phyloP scores from a whole-genome alignment of 2,797 vertebrate species.

The Mus spretus region DNA sequence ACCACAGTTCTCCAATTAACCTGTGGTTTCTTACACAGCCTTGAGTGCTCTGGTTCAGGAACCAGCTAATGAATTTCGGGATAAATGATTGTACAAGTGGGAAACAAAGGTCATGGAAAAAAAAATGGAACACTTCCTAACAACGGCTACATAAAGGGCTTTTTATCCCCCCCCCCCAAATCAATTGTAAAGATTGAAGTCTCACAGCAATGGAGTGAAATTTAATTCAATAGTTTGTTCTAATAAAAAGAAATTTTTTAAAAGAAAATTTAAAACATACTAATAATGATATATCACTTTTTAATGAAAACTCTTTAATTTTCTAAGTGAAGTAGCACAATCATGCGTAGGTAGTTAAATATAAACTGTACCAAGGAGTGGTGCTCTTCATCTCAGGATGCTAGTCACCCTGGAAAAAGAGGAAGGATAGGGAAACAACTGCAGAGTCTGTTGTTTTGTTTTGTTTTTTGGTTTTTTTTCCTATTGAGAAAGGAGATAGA shows the following conservation, averaged over 20 bases:
- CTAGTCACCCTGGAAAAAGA: not conserved
- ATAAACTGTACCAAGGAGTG: not conserved
- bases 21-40: slow-evolving; percentile 66
- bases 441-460: not conserved
- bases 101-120: slow-evolving; percentile 81
- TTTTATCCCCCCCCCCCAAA: slow-evolving; percentile 53
- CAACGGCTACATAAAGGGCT: slow-evolving; percentile 71
- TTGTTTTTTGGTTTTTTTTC: not conserved
- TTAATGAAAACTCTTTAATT: slow-evolving; percentile 53
- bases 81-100: slow-evolving; percentile 80
- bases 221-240: slow-evolving; percentile 60
- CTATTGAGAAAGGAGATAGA: not conserved
- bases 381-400: not conserved
- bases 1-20: slow-evolving; percentile 83
- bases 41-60: slow-evolving; percentile 66
- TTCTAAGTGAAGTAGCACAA: slow-evolving; percentile 19
- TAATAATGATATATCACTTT: slow-evolving; percentile 36
- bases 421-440: not conserved
- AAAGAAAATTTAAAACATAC: slow-evolving; percentile 24
- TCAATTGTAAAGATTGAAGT: slow-evolving; percentile 77
- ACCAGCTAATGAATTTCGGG: slow-evolving; percentile 79
- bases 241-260: slow-evolving; percentile 53
- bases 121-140: slow-evolving; percentile 72
- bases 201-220: not conserved
- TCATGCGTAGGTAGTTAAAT: not conserved